Evolutionary conservation across 2,797 vertebrate species (phyloP).

Genomic region (Choloepus didactylus): DNA sequence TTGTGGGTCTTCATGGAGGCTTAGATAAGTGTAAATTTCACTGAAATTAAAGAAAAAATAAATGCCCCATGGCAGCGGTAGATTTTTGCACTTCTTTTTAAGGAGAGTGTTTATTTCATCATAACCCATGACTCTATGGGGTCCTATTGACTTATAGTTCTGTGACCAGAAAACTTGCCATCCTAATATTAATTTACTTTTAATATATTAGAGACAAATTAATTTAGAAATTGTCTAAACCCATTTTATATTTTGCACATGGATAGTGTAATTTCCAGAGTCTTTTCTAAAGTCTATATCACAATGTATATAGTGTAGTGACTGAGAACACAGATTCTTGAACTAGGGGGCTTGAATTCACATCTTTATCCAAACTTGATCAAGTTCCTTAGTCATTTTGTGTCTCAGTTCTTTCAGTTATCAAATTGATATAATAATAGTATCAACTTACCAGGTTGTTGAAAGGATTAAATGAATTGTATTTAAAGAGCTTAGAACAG

Average conservation of each 20-base stretch:
- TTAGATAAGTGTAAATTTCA: not conserved
- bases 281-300: not conserved
- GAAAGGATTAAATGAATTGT: not conserved
- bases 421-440: not conserved
- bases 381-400: not conserved
- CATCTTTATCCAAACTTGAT: not conserved
- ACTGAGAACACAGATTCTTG: not conserved
- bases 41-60: slow-evolving; percentile 12
- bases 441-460: not conserved
- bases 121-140: not conserved
- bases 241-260: not conserved
- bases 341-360: not conserved
- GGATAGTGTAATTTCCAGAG: not conserved
- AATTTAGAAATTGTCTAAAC: not conserved
- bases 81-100: not conserved
- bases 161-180: not conserved
- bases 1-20: not conserved
- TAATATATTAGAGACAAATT: not conserved
- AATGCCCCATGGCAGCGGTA: not conserved
- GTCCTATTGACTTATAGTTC: not conserved
- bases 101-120: not conserved
- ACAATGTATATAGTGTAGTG: not conserved
- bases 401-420: not conserved
- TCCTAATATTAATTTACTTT: not conserved
- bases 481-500: not conserved